Evolutionary conservation across 2,888 invertebrate species (phyloP).

Genomic region (Agrotis puta): DNA sequence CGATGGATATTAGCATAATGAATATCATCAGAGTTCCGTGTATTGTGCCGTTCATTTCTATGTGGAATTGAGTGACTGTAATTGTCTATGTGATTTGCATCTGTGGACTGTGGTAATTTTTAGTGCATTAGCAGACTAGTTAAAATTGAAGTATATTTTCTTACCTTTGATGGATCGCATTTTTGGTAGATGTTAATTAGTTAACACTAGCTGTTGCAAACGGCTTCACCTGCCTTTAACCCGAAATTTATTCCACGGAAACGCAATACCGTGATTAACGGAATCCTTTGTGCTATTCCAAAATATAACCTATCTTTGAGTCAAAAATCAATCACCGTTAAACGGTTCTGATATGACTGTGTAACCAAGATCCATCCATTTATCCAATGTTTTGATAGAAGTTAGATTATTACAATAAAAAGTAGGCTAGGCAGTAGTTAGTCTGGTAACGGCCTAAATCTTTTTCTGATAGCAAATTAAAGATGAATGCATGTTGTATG

Average conservation of each 20-base stretch:
- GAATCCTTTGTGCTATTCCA: no score
- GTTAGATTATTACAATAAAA: slow-evolving; percentile 25
- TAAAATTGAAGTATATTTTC: slow-evolving; percentile 37
- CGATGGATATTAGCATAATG: slow-evolving; percentile 74
- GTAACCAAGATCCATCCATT: no score
- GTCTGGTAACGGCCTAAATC: slow-evolving; percentile 22
- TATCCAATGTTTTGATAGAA: no score
- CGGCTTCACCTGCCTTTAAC: no score
- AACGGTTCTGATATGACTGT: no score
- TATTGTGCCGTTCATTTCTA: slow-evolving; percentile 58
- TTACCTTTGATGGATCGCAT: slow-evolving; percentile 19
- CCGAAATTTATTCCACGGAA: no score
- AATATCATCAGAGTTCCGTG: slow-evolving; percentile 70
- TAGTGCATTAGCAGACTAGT: slow-evolving; percentile 54
- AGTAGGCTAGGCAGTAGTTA: slow-evolving; percentile 18
- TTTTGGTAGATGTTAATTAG: slow-evolving; percentile 45
- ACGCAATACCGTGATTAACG: no score
- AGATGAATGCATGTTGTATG: slow-evolving; percentile 30
- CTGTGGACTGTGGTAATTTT: slow-evolving; percentile 55
- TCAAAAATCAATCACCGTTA: no score
- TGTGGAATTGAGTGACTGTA: slow-evolving; percentile 62
- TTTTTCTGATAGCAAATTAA: slow-evolving; percentile 36
- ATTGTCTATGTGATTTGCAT: slow-evolving; percentile 61
- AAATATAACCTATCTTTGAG: no score
- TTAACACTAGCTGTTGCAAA: slow-evolving; percentile 2